These are phyloP conservation scores for Enteromius anoplus DNA, from an alignment of 2,797 vertebrate species.

Conservation along the genomic window DNA sequence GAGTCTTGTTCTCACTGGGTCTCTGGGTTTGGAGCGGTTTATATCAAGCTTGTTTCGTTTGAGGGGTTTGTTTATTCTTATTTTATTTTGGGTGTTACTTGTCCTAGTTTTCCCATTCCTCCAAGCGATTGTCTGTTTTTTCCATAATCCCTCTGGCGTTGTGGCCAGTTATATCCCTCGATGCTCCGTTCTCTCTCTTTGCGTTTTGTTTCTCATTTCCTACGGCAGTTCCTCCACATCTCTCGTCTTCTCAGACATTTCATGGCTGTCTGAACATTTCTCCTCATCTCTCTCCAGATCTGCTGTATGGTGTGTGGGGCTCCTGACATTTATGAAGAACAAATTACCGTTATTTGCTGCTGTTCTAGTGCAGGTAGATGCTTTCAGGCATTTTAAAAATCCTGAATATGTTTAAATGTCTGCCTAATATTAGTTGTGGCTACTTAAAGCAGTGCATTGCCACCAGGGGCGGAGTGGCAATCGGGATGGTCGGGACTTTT, in stretches of 20 bases:
- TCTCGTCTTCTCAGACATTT: conserved; percentile 12
- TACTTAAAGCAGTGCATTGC: neutral
- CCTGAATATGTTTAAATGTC: neutral
- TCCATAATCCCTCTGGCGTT: conserved; percentile 66
- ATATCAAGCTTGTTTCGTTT: conserved; percentile 66
- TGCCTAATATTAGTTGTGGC: neutral
- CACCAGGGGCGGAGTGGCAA: too few species aligned
- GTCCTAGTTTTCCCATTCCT: conserved; percentile 76
- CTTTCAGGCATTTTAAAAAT: conserved; percentile 28
- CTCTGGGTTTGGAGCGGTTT: conserved; percentile 21
- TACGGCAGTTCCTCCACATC: conserved; percentile 16
- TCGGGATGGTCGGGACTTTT: too few species aligned
- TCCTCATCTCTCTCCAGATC: neutral
- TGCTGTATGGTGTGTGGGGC: neutral
- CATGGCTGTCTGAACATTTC: neutral
- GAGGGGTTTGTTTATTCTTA: conserved; percentile 50
- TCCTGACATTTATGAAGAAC: conserved; percentile 48
- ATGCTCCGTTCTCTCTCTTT: conserved; percentile 24
- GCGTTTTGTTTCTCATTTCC: conserved; percentile 42
- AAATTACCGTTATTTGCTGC: conserved; percentile 57
- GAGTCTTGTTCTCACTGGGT: neutral
- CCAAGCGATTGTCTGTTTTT: conserved; percentile 66
- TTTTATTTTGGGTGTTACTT: conserved; percentile 69
- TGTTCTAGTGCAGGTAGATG: conserved; percentile 21
- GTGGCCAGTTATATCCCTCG: conserved; percentile 45